These are phyloP conservation scores for Pelvicachromis taeniatus DNA, from an alignment of 2,113 vertebrate species.

Conservation along the genomic window DNA sequence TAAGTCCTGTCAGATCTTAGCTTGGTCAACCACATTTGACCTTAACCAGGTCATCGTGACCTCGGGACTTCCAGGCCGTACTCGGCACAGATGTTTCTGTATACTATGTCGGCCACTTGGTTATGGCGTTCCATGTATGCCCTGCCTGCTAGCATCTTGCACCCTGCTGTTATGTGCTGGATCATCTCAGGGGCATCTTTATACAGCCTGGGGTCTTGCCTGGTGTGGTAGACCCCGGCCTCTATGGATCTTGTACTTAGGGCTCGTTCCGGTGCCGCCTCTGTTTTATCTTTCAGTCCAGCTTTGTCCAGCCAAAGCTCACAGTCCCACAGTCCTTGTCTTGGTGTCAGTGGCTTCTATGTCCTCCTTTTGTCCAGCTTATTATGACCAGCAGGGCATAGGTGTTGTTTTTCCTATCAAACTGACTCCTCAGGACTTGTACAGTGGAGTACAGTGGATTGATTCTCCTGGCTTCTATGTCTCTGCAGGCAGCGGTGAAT, in stretches of 20 bases:
- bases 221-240: neutral
- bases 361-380: neutral
- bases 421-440: accelerated
- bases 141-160: neutral
- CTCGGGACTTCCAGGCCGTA: neutral
- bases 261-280: too few species aligned
- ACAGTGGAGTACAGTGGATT: neutral
- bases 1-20: neutral
- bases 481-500: neutral
- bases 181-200: neutral
- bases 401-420: neutral
- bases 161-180: neutral
- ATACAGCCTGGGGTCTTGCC: neutral
- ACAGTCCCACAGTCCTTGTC: neutral
- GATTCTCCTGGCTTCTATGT: neutral
- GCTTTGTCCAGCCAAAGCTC: too few species aligned
- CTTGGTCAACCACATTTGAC: neutral
- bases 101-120: neutral
- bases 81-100: neutral
- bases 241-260: neutral
- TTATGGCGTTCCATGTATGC: neutral
- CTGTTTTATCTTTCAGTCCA: too few species aligned
- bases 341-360: neutral
- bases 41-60: neutral
- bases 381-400: neutral